Evolutionary conservation across 2,113 vertebrate species (phyloP).

Genomic region (Clarias batrachus): DNA sequence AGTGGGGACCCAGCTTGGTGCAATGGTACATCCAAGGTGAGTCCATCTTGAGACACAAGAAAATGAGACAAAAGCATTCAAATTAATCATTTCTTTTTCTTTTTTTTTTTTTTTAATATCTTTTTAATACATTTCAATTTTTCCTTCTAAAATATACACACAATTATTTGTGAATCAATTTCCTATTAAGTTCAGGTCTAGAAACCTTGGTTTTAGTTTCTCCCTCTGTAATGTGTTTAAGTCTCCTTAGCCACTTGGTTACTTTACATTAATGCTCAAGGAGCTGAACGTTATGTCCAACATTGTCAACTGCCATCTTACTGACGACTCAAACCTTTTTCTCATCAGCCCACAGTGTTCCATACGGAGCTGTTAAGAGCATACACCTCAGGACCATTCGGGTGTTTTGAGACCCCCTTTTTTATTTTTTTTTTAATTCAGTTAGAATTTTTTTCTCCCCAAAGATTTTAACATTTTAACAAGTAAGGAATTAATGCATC

Average conservation of each 20-base stretch:
- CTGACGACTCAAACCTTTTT: neutral
- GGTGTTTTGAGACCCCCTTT: neutral
- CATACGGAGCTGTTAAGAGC: too few relatives aligned
- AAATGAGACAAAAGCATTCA: neutral
- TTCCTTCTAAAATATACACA: neutral
- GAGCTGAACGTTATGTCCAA: neutral
- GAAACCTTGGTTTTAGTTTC: neutral
- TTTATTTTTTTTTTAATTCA: neutral
- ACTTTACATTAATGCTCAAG: neutral
- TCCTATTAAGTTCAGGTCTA: neutral
- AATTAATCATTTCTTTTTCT: neutral
- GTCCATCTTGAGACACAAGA: slow-evolving; percentile 45
- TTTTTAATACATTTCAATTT: neutral
- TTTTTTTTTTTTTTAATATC: neutral
- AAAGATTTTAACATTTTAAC: neutral
- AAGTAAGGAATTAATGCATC: too few relatives aligned
- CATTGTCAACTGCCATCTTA: neutral
- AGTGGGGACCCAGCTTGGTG: slow-evolving; percentile 96
- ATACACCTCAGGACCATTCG: neutral
- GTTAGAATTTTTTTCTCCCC: too few relatives aligned
- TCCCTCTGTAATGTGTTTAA: neutral
- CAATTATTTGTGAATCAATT: neutral
- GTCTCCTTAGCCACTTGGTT: neutral
- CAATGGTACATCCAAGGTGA: slow-evolving; percentile 99
- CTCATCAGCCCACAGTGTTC: neutral